Conservation (phyloP, 2,797 vertebrate species). For the Buceros bicornis region DNA sequence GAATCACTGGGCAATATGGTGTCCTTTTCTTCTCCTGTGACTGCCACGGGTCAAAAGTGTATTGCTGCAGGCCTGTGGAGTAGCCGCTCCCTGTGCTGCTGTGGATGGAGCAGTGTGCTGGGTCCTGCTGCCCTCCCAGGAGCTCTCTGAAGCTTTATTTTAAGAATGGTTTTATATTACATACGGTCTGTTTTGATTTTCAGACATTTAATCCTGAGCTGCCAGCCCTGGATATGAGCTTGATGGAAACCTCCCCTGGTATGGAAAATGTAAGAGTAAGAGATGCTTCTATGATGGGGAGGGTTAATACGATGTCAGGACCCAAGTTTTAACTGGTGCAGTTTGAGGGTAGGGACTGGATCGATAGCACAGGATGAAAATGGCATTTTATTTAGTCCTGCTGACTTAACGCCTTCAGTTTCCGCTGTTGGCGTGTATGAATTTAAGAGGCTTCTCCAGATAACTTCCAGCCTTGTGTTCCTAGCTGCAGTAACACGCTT, state of each 20-base stretch:
- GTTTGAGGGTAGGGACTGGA: neutral
- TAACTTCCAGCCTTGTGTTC: neutral
- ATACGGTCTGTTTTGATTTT: neutral
- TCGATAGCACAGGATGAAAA: neutral
- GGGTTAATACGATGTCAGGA: neutral
- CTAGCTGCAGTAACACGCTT: neutral
- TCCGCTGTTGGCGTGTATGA: neutral
- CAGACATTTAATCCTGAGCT: conserved; percentile 70
- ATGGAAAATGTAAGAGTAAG: conserved; percentile 62
- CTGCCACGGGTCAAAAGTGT: neutral
- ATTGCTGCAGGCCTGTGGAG: neutral
- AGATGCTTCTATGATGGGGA: neutral
- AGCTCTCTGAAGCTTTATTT: neutral
- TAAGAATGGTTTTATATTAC: neutral
- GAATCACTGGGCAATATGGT: neutral
- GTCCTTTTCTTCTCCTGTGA: neutral
- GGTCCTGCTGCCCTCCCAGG: neutral
- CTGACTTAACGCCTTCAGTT: neutral
- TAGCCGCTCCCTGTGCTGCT: neutral
- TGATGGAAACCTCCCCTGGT: conserved; percentile 44
- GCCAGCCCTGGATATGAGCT: conserved; percentile 53
- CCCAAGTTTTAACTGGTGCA: neutral
- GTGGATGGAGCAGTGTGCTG: neutral
- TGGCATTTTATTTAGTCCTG: neutral
- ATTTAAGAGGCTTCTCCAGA: neutral